phyloP scores from a whole-genome alignment of 2,888 invertebrate genomes.

The Drosophila pullipes region DNA sequence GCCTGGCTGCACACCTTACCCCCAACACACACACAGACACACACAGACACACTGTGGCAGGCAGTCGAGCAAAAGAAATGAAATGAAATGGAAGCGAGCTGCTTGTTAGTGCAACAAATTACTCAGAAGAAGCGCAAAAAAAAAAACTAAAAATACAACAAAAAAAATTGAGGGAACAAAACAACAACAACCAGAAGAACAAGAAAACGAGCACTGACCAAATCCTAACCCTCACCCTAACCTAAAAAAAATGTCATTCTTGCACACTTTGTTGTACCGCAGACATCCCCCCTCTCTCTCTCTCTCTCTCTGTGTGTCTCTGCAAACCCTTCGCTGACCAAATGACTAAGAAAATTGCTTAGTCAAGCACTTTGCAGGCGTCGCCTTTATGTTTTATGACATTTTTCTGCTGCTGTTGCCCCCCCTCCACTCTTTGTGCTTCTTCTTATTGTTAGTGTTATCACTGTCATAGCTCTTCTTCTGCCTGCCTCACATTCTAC shows the following conservation, averaged over 20 bases:
- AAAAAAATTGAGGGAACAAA: background rate
- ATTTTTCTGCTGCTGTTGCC: conserved; percentile 45
- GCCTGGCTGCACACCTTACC: background rate
- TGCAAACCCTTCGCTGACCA: conserved; percentile 55
- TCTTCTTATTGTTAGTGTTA: conserved; percentile 43
- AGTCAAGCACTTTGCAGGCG: conserved; percentile 76
- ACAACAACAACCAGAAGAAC: background rate
- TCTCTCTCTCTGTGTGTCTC: background rate
- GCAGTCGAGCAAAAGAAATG: conserved; percentile 60
- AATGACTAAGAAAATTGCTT: conserved; percentile 78
- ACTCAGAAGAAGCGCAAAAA: conserved; percentile 55
- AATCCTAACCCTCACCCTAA: conserved; percentile 14
- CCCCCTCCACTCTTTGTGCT: background rate
- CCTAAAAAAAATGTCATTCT: conserved; percentile 30
- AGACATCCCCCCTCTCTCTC: background rate
- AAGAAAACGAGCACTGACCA: conserved; percentile 13
- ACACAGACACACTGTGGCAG: background rate
- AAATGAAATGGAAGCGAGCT: conserved; percentile 73
- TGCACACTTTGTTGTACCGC: conserved; percentile 24
- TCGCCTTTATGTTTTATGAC: conserved; percentile 77
- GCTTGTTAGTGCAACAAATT: conserved; percentile 78
- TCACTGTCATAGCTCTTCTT: conserved; percentile 41
- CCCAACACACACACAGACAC: too few relatives aligned
- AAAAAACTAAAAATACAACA: conserved; percentile 2
- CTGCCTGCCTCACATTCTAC: background rate